Base-by-base conservation (phyloP, 2,888 invertebrate genomes). In the Pseudanteris insignis region DNA sequence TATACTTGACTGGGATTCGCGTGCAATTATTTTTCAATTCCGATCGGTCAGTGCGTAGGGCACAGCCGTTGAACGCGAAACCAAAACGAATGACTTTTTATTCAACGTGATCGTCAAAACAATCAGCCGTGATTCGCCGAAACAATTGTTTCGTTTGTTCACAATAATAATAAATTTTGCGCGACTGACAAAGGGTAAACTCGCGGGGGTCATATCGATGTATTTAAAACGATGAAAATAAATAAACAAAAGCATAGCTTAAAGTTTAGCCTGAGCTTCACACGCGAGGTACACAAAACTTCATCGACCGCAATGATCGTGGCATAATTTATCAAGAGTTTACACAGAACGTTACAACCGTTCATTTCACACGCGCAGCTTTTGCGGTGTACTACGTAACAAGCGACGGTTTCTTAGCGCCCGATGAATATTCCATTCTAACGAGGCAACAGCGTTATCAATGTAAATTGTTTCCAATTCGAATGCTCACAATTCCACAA, bases 251-350 rank as follows among this genome's bases (percentile, higher is more conserved):
- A n/a, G n/a, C n/a, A n/a, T n/a, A n/a, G n/a, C n/a, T n/a, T n/a
- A n/a, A n/a, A n/a, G n/a, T n/a, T n/a, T n/a, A n/a, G n/a, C n/a
- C n/a, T n/a, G n/a, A n/a, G n/a, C 6, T 51, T 46, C 44, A 55
- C 51, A 46, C 32, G 50, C 50, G 41, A 29, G 46, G 50, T 24
- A 43, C 50, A 55, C 47, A 47, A 38, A 59, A 51, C 46, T 50
- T 44, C 60, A 61, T 61, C 64, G 59, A 51, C 41, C 60, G 64
- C 58, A 67, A 68, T 64, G 65, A 61, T 65, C 63, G 55, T 58
- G 60, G 66, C 65, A 68, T 66, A 68, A 68, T 68, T 68, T 65
- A 68, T 68, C 66, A 65, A 64, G 61, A 57, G 61, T 58, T 57
- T 62, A 58, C 54, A 48, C 54, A 48, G 48, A 58, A 58, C 15